A percentile compares a stretch with the other conserved stretches of the same genome.
phyloP scores from a whole-genome alignment of 1,140 invertebrate species.

The Anoplophora glabripennis region DNA sequence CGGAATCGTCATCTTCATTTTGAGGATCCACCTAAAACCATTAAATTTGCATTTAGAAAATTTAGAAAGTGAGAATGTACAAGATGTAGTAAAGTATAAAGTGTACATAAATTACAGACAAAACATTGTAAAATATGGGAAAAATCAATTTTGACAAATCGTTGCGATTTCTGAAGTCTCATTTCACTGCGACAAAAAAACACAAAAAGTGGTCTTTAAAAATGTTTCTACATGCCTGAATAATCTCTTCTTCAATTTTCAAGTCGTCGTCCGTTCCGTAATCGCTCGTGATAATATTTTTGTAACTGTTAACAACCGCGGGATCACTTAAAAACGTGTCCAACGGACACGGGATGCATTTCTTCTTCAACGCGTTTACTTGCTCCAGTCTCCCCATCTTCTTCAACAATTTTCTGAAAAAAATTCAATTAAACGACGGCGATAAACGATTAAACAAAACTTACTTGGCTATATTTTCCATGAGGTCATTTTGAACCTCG shows the following conservation, averaged over 20 bases:
- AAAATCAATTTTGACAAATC: too few species aligned
- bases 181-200: too few species aligned
- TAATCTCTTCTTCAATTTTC: not conserved
- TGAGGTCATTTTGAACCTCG: not conserved
- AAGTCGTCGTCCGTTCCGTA: conserved; percentile 8
- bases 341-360: not conserved
- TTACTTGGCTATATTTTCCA: conserved; percentile 16
- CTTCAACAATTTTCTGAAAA: conserved; percentile 9
- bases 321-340: not conserved
- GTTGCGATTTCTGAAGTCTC: too few species aligned
- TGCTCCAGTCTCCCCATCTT: conserved; percentile 7
- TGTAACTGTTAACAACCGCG: not conserved
- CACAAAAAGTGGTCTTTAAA: too few species aligned
- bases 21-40: too few species aligned
- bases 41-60: too few species aligned
- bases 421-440: not conserved
- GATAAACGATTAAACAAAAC: not conserved
- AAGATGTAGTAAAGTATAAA: too few species aligned
- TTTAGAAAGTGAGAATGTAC: too few species aligned
- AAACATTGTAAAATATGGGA: too few species aligned
- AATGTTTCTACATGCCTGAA: too few species aligned
- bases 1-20: too few species aligned
- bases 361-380: conserved; percentile 5
- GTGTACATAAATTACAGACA: too few species aligned
- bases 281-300: conserved; percentile 7